A percentile compares a stretch with the other conserved stretches of the same genome.
These are phyloP conservation scores for Xenentodon cancila DNA, from an alignment of 2,797 vertebrate species.

Conservation along the genomic window DNA sequence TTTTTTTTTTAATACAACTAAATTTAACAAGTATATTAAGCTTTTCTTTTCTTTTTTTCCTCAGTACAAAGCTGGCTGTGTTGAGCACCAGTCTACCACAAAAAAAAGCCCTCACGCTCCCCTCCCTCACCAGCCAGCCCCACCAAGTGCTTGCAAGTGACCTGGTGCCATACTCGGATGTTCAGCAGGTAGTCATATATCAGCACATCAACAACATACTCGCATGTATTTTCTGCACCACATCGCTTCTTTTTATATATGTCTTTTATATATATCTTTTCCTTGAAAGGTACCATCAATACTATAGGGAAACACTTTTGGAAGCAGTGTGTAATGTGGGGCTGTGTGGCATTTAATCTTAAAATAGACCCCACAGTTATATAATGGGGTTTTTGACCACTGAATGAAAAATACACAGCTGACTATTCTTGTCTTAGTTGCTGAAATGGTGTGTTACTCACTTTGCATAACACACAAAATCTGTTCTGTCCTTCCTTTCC, in stretches of 20 bases:
- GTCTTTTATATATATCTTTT: not conserved
- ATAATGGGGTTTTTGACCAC: too few species aligned
- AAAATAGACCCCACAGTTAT: too few species aligned
- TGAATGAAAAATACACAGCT: too few species aligned
- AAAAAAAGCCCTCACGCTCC: constrained; percentile 90
- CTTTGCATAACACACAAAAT: not conserved
- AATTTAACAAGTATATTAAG: not conserved
- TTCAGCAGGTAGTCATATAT: constrained; percentile 88
- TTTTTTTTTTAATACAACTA: not conserved
- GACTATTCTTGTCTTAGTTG: too few species aligned
- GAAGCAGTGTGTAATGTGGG: too few species aligned
- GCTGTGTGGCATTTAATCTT: too few species aligned
- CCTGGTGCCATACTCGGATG: constrained; percentile 89
- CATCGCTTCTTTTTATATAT: not conserved
- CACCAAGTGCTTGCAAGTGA: constrained; percentile 97
- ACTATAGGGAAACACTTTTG: too few species aligned
- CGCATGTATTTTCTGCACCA: not conserved
- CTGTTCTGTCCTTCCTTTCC: constrained; percentile 37
- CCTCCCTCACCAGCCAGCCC: constrained; percentile 94
- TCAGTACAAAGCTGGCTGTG: constrained; percentile 91
- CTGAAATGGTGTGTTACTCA: too few species aligned
- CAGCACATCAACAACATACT: not conserved
- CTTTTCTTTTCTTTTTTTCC: not conserved
- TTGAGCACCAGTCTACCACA: constrained; percentile 89
- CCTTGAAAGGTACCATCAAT: too few species aligned